Evolutionary conservation across 2,888 invertebrate genomes (phyloP).

Genomic region (Calephelis perditalis): DNA sequence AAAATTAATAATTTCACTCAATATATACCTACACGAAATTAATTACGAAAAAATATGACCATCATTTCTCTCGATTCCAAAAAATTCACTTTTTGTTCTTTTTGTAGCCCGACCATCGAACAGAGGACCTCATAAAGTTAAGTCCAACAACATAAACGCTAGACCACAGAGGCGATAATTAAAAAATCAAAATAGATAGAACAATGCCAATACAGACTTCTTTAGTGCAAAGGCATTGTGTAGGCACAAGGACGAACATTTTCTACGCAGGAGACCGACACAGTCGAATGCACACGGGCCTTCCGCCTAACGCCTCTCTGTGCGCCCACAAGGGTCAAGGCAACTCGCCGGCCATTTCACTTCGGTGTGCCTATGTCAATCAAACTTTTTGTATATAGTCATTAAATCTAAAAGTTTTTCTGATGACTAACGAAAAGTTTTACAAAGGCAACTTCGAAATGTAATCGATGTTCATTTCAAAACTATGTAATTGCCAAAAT

Average conservation of each 20-base stretch:
- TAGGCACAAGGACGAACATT: slow-evolving; percentile 67
- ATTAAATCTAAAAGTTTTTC: slow-evolving; percentile 15
- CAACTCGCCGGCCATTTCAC: slow-evolving; percentile 35
- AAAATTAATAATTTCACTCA: no score
- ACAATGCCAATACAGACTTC: neutral
- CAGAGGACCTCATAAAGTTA: no score
- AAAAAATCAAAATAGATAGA: slow-evolving; percentile 3
- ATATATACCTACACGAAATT: no score
- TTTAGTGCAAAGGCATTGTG: slow-evolving; percentile 53
- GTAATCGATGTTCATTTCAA: neutral
- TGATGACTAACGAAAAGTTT: slow-evolving; percentile 2
- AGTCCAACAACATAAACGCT: neutral
- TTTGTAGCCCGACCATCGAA: no score
- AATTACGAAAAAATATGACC: no score
- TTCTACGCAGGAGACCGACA: slow-evolving; percentile 66
- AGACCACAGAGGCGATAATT: neutral
- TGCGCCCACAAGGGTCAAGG: slow-evolving; percentile 31
- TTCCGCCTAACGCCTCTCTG: slow-evolving; percentile 60
- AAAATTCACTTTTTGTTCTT: no score
- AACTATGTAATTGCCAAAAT: neutral
- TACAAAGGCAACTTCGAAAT: neutral
- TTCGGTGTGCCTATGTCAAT: slow-evolving; percentile 30
- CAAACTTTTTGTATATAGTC: slow-evolving; percentile 19
- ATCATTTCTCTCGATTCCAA: no score
- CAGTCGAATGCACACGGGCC: slow-evolving; percentile 57